Percentiles rank a stretch among this genome's conserved stretches.
Conservation (phyloP, 2,888 invertebrate genomes). For the Metacarcinus magister region DNA sequence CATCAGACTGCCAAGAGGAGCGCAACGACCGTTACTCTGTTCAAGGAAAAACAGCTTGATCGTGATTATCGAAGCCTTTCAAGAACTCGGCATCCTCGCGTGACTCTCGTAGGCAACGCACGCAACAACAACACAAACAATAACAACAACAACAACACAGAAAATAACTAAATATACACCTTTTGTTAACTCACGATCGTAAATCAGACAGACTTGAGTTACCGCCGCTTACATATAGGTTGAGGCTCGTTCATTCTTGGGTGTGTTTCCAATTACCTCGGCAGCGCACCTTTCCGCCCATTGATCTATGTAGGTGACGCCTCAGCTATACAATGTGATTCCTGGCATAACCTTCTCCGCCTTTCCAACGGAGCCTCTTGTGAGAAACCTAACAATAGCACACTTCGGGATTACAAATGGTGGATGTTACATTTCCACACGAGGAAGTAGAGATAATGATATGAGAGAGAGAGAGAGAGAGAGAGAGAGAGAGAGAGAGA, state of each 20-base stretch:
- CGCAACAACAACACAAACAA: too few species aligned
- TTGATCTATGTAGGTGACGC: slow-evolving; percentile 4
- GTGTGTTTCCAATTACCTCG: neutral
- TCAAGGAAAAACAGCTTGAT: neutral
- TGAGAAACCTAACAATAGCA: neutral
- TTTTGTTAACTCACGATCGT: neutral
- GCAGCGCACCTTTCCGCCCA: neutral
- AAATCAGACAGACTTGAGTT: slow-evolving; percentile 20
- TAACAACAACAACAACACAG: too few species aligned
- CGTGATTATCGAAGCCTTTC: neutral
- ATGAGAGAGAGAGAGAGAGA: neutral
- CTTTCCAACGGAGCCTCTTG: neutral
- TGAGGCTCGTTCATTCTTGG: neutral
- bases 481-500: slow-evolving; percentile 26
- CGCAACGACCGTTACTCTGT: neutral
- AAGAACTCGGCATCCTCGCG: too few species aligned
- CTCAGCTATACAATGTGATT: neutral
- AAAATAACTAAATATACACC: neutral
- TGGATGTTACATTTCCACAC: neutral
- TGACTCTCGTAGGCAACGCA: too few species aligned
- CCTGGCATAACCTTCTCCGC: too few species aligned
- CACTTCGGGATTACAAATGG: neutral
- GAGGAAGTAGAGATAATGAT: neutral
- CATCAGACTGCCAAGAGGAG: neutral
- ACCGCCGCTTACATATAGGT: neutral